Evolutionary conservation across 2,888 invertebrate genomes (phyloP), one percentile per base, ranked within the genome.

Genomic region (Drosophila nigricruria): DNA sequence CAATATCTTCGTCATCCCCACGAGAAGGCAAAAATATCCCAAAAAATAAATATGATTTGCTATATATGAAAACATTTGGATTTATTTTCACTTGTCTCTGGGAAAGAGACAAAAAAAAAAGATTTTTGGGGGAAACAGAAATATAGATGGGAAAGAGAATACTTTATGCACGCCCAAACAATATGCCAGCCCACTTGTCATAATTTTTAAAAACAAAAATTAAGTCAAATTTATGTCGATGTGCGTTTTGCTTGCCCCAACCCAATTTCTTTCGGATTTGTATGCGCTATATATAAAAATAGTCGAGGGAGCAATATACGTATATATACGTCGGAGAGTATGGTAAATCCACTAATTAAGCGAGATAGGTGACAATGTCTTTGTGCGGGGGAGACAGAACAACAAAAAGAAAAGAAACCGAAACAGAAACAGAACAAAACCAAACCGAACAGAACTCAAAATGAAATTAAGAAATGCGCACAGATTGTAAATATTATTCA

Each of bases 291-390:
- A 73, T 82, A 89, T 73, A 88, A 58, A 57, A 25, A 14, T 38
- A 23, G 16, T 32, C 59, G 36, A 53, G 58, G 45, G 36, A 34
- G 68, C 18, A n/a, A 59, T 3, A 63, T 27, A 52, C 38, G 57
- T 47, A 47, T 43, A 64, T 43, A 70, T 60, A 16, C 56, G 10
- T 6, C 5, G n/a, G n/a, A 30, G 72, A 73, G 74, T 62, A 79
- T 58, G 69, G 64, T 80, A 89, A 88, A 88, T 86, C 86, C 88
- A 86, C 90, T 86, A 87, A 89, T 87, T 89, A 87, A 88, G 85
- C 70, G 74, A 65, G 72, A 70, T 66, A 84, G 86, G 88, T 86
- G 86, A 84, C 85, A 89, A 86, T 84, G 76, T 65, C 40, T 56
- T 50, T 45, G n/a, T 40, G 61, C 59, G 63, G 62, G 47, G 66